Base-by-base conservation (phyloP, 2,113 vertebrate genomes). In the Caranx melampygus region DNA sequence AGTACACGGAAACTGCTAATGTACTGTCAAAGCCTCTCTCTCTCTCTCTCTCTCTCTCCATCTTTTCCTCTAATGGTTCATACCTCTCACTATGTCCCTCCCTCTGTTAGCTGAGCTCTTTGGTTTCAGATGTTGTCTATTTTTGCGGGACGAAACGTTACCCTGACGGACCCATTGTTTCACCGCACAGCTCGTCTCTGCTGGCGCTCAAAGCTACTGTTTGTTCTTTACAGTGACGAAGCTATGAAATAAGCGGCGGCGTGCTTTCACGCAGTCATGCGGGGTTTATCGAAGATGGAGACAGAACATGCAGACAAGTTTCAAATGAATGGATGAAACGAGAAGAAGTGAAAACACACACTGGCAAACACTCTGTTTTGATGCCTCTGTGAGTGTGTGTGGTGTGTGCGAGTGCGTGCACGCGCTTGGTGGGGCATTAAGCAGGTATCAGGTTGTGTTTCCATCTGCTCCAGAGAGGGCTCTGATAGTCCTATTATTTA, bases 401-500 rank as follows among this genome's bases (percentile, higher is more conserved):
- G 42, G 61, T 33, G 76, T 20, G 76, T 15, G 66, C 5, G 83
- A 16, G 74, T 12, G 84, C 60, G 66, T 8, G 16, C 45, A 72
- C 5, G 65, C 40, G 79, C 83, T 51, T 54, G 79, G 77, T 63
- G 83, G 73, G 82, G 89, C 91, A 94, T 93, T 93, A 93, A 84
- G 89, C 87, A 91, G 91, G 93, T 94, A 93, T 94, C 93, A 91
- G 91, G 92, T 94, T 93, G 88, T 91, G 88, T 92, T 93, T 93
- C 93, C 93, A 92, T 93, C 91, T 93, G 90, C 90, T 93, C 88
- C 88, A 90, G 90, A 89, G 92, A 92, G 91, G 87, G 87, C 90
- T 91, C 83, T 89, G 93, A 94, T 92, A 93, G 90, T 93, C 89
- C 88, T 92, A 93, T 94, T 94, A 94, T 94, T 94, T 93, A 93